Evolutionary conservation across 2,113 vertebrate species (phyloP).

Genomic region (Megatriorchis doriae): DNA sequence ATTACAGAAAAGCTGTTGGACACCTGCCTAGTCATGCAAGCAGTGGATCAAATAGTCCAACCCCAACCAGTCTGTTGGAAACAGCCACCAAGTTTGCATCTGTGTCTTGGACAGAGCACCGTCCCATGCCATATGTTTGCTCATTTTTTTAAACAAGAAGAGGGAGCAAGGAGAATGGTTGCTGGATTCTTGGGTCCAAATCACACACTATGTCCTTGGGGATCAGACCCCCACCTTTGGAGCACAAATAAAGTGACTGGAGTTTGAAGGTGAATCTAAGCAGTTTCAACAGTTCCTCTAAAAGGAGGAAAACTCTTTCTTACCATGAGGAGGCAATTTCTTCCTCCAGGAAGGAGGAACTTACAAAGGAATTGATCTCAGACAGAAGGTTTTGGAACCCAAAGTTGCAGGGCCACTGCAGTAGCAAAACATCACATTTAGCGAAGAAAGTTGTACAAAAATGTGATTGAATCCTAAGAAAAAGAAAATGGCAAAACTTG

Average conservation of each 20-base stretch:
- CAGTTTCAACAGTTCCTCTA: neutral
- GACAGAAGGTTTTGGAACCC: neutral
- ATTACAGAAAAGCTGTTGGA: neutral
- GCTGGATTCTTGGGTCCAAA: neutral
- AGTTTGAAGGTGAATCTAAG: neutral
- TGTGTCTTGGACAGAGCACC: neutral
- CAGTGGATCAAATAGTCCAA: neutral
- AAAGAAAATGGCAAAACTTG: neutral
- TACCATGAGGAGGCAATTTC: neutral
- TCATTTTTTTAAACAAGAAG: neutral
- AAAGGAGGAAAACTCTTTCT: neutral
- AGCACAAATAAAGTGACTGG: neutral
- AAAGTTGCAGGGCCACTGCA: neutral
- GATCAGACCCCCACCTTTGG: neutral
- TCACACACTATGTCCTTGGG: neutral
- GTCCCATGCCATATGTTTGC: fast-evolving
- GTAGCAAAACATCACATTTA: neutral
- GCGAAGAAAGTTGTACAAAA: neutral
- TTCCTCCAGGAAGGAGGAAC: neutral
- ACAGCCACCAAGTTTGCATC: neutral
- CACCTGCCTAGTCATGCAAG: neutral
- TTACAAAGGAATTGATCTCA: neutral
- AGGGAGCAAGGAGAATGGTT: neutral
- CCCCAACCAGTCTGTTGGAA: neutral
- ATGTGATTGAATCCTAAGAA: neutral